phyloP scores from a whole-genome alignment of 1,140 invertebrate genomes.

The Drosophila nasuta region DNA sequence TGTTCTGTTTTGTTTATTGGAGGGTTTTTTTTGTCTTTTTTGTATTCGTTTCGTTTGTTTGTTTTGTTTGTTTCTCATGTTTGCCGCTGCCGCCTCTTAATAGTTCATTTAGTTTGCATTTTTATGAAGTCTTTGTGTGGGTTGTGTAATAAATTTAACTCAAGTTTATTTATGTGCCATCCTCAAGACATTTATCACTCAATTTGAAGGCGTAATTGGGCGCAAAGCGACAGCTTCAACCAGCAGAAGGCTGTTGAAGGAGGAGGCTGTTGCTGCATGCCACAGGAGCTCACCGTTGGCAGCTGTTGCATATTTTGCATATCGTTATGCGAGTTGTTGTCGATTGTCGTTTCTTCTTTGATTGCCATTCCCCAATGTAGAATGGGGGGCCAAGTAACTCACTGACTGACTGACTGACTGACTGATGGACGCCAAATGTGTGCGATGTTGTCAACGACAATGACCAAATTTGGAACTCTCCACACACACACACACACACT shows the following conservation, averaged over 20 bases:
- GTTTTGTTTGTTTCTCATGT: conserved; percentile 69
- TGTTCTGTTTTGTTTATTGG: conserved; percentile 43
- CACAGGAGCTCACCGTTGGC: conserved; percentile 46
- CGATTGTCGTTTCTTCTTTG: conserved; percentile 49
- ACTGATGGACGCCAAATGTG: conserved; percentile 37
- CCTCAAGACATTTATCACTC: conserved; percentile 81
- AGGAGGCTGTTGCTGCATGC: conserved; percentile 6
- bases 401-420: not conserved
- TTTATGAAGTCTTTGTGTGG: conserved; percentile 83
- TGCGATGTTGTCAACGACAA: conserved; percentile 38
- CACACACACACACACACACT: not conserved
- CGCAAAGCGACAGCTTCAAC: conserved; percentile 69
- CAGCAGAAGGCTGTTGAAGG: conserved; percentile 41
- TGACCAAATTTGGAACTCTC: conserved; percentile 47
- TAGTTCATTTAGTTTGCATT: conserved; percentile 83
- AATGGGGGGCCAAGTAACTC: not conserved
- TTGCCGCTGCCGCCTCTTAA: conserved; percentile 75
- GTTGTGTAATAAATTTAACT: conserved; percentile 84
- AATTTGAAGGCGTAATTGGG: conserved; percentile 83
- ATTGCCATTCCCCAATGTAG: conserved; percentile 49
- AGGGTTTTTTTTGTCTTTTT: conserved; percentile 34
- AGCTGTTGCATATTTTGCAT: conserved; percentile 80
- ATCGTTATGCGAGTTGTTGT: conserved; percentile 65
- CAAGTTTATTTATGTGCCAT: conserved; percentile 80
- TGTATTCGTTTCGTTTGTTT: conserved; percentile 5